Evolutionary conservation across 2,113 vertebrate genomes (phyloP), one percentile per base, ranked within the genome.

Genomic region (Chrysemys picta): DNA sequence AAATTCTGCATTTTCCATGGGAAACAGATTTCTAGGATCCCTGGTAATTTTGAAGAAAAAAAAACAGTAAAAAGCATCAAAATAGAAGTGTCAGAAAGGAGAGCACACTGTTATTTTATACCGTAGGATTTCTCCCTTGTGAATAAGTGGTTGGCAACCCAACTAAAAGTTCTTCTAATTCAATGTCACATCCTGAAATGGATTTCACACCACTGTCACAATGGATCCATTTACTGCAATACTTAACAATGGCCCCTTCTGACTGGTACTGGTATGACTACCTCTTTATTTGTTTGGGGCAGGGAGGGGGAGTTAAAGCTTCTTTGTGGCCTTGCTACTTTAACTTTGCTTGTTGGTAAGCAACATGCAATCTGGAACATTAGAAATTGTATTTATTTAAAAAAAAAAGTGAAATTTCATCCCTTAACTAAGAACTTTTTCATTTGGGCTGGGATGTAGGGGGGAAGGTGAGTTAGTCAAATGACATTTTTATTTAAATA

Each of bases 261-360:
- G 22, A 57, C 14, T 65, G 12, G 53, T 90, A 57, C 75, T 94
- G 57, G 78, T 96, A 90, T 93, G 84, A 96, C 91, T 93, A 65
- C 50, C 85, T 38, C 82, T 81, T 89, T 90, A 94, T 35, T 35
- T n/a, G 35, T 35, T 19, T 16, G 59, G 29, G 29, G 59, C 8
- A 4, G 62, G 8, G 12, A 62, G 57, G 29, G 12, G 29, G 59
- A 16, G 59, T 62, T 62, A 96, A 96, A 57, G 14, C 42, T 94
- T 95, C 92, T 95, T 84, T 93, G 53, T 24, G 88, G 82, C 42
- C 65, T 94, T 93, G 19, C 84, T 96, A 90, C 96, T 93, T 96
- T 91, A 91, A 78, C 22, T 90, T 92, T 31, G 59, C 59, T 35
- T 56, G 13, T 17, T 95, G 89, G 88, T 47, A 8, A 62, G 13